Conservation (phyloP, 2,113 vertebrate genomes). For the Toxostoma redivivum region DNA sequence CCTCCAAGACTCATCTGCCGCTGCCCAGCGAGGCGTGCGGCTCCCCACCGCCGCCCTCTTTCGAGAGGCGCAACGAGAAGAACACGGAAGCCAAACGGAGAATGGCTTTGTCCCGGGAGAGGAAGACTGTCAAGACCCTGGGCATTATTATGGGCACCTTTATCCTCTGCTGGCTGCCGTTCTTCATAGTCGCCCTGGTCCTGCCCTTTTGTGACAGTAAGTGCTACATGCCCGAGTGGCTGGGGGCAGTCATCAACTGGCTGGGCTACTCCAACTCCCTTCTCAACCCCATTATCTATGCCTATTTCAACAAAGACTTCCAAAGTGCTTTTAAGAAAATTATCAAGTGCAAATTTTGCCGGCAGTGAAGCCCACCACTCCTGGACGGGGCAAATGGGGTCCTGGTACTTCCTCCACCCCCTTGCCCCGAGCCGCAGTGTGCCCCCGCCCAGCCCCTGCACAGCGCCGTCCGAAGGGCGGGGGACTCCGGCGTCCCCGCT, state of each 20-base stretch:
- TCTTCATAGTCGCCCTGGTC: constrained; percentile 95
- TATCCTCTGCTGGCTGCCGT: constrained; percentile 97
- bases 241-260: constrained; percentile 94
- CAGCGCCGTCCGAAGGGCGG: neutral
- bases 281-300: constrained; percentile 96
- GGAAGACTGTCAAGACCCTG: constrained; percentile 94
- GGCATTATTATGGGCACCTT: constrained; percentile 99
- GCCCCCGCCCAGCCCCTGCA: neutral
- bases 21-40: constrained; percentile 76
- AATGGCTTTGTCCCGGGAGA: constrained; percentile 89
- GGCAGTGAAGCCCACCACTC: constrained; percentile 60
- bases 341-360: constrained; percentile 92
- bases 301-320: constrained; percentile 99
- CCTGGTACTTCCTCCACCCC: neutral
- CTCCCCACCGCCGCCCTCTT: constrained; percentile 62
- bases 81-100: constrained; percentile 86
- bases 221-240: constrained; percentile 89
- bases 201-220: constrained; percentile 89
- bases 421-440: neutral
- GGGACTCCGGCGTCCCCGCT: too few species aligned
- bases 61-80: constrained; percentile 81
- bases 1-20: constrained; percentile 83
- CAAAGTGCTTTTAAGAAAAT: constrained; percentile 99
- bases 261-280: constrained; percentile 97
- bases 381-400: neutral